Base-by-base conservation (phyloP, 2,888 invertebrate genomes). In the Leistus spinibarbis region DNA sequence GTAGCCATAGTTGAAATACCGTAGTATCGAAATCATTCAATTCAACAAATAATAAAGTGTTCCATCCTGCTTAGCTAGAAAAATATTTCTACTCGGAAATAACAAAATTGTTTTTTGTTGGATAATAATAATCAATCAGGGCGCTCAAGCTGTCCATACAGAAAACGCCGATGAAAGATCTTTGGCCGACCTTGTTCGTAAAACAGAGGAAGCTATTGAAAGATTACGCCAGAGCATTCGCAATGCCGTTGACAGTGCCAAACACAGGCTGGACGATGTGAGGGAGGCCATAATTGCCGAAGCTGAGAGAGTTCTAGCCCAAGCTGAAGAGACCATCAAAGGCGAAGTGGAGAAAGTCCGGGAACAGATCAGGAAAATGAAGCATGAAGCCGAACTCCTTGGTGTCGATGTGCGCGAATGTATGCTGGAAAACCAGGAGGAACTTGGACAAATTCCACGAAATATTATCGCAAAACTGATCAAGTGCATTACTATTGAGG, bases 401-500 rank as follows among this genome's bases (percentile, higher is more conserved):
- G 77, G 77, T n/a, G 27, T 77, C n/a, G 73, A 77, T 66, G 63
- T 78, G 3, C 56, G 71, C 27, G 75, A 78, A 54, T 78, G 78
- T 54, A 13, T 77, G 1, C 53, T 57, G 0, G 76, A 76, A 2
- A 65, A 54, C 57, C 27, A 63, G 19, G 60, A 53, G n/a, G 62
- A 22, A 2, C 53, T 76, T 16, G 27, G 57, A 54, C 19, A 63
- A 16, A 4, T 76, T n/a, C 62, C 76, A 2, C 56, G 7, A 24
- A 62, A 62, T 3, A 62, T 24, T 9, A 71, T 66, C 40, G 62
- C 16, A 3, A 57, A 63, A 62, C 16, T 76, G 1, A 19, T 71
- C 17, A 13, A 23, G 10, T 76, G 76, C 22, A 54, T 71, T 5
- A 71, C 40, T 27, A 20, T 53, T 10, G 22, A 70, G 65, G 19